Evolutionary conservation across 2,888 invertebrate genomes (phyloP).

Genomic region (Andricus quercusramuli): DNA sequence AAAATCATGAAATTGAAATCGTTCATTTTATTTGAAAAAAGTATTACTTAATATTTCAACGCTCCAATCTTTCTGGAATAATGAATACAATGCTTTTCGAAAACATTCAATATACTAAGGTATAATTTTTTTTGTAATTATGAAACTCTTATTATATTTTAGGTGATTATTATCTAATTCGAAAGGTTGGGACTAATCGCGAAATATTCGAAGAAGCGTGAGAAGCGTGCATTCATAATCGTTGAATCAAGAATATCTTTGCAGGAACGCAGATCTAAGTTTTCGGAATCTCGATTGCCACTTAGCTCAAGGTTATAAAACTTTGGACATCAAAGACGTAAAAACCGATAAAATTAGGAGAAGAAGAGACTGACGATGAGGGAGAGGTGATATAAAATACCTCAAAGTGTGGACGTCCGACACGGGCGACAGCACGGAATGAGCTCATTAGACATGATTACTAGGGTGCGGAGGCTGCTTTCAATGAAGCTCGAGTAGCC

Average conservation of each 20-base stretch:
- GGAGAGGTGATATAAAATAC: conserved; percentile 38
- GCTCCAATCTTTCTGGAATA: no score
- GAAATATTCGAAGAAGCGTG: background rate
- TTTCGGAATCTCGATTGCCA: conserved; percentile 35
- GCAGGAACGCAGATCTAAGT: background rate
- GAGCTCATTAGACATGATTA: conserved; percentile 41
- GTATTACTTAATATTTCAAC: no score
- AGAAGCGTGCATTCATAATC: background rate
- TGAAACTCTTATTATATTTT: background rate
- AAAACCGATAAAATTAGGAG: conserved; percentile 42
- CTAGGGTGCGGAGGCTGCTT: conserved; percentile 30
- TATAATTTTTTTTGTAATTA: no score
- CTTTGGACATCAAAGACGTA: conserved; percentile 28
- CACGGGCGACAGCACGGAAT: conserved; percentile 37
- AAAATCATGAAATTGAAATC: no score
- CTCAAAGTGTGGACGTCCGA: conserved; percentile 40
- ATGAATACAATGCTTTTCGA: no score
- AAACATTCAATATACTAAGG: no score
- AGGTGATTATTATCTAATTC: background rate
- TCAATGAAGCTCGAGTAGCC: conserved; percentile 36
- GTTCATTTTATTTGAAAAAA: no score
- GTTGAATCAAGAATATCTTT: background rate
- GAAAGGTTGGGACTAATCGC: background rate
- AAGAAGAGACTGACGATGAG: conserved; percentile 33
- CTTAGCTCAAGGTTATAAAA: conserved; percentile 37